These are phyloP conservation scores for Zoanthus solanderi DNA, from an alignment of 92 coral and sea anemone species.

Conservation along the genomic window DNA sequence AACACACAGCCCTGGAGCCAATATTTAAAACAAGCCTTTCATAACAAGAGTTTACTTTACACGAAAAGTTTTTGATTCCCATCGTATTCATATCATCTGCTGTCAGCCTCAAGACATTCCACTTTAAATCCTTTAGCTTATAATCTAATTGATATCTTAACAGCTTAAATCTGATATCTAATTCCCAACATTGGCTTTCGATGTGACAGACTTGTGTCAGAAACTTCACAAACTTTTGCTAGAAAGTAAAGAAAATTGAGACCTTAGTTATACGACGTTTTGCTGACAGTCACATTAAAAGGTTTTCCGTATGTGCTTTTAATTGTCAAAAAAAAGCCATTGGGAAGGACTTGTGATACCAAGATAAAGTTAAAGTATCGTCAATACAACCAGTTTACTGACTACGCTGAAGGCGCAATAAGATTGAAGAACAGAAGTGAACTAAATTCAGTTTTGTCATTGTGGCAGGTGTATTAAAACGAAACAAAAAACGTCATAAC, in stretches of 20 bases:
- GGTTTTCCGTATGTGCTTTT: background rate
- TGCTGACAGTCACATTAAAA: background rate
- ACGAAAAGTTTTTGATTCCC: background rate
- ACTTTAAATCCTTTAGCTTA: background rate
- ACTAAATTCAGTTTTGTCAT: background rate
- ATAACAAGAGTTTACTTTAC: background rate
- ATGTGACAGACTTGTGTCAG: slow-evolving; percentile 12
- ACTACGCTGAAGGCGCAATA: background rate
- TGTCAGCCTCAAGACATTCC: background rate
- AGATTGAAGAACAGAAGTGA: background rate
- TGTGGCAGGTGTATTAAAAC: slow-evolving; percentile 5
- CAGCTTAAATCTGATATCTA: background rate
- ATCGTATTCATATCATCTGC: background rate
- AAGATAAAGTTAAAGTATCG: background rate
- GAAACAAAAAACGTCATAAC: background rate
- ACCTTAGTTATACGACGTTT: background rate
- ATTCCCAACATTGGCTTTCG: background rate
- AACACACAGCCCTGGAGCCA: background rate
- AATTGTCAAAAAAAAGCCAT: background rate
- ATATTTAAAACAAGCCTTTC: background rate
- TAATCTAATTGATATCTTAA: background rate
- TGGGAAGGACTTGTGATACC: background rate
- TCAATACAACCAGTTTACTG: background rate
- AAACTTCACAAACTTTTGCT: background rate
- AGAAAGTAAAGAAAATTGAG: slow-evolving; percentile 2